Evolutionary conservation across 1,140 invertebrate genomes (phyloP).

Genomic region (Acyrthosiphon pisum): DNA sequence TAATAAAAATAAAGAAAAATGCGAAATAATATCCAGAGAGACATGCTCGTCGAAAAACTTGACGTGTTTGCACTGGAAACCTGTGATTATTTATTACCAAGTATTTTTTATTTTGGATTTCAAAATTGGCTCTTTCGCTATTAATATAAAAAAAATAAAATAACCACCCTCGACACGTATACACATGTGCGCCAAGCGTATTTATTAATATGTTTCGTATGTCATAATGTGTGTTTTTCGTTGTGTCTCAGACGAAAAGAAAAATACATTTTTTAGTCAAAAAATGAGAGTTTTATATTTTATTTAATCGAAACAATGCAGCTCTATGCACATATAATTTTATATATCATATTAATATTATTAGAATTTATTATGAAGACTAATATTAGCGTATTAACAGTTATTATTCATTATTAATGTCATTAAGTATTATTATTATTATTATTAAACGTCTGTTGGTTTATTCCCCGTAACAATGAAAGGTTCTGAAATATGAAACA

Average conservation of each 20-base stretch:
- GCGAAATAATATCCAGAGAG: not conserved
- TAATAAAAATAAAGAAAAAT: not conserved
- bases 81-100: not conserved
- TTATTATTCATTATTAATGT: no score
- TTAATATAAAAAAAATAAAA: not conserved
- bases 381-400: no score
- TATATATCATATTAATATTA: no score
- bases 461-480: no score
- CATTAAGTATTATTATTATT: no score
- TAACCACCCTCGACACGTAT: not conserved
- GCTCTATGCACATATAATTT: no score
- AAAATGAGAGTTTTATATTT: not conserved
- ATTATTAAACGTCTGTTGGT: no score
- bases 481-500: not conserved
- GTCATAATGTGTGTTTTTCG: not conserved
- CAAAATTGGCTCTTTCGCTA: not conserved
- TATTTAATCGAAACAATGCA: not conserved
- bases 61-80: not conserved
- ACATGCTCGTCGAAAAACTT: not conserved
- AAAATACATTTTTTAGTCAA: not conserved
- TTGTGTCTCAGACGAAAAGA: not conserved
- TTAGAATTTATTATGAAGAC: no score
- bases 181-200: not conserved
- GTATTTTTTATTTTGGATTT: constrained; percentile 1
- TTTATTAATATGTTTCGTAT: not conserved